Base-by-base conservation (phyloP, 2,113 vertebrate species). In the Salvelinus sp. region DNA sequence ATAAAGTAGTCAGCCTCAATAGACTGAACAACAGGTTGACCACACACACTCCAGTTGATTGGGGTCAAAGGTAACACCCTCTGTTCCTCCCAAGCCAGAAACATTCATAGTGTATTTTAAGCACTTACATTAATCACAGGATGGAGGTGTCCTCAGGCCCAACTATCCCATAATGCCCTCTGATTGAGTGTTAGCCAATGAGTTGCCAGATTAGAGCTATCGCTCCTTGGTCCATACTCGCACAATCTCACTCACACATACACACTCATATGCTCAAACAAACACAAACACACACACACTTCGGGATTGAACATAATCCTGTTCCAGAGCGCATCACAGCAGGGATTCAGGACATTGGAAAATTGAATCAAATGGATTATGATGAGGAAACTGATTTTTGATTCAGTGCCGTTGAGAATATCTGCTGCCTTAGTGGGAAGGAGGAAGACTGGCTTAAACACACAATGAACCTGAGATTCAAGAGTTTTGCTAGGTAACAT, bases 241-340 rank as follows among this genome's bases (percentile, higher is more conserved):
- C 48, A 72, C 25, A 30, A 54, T 38, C 72, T 16, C 60, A 77
- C 72, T 77, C 57, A 74, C 54, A 50, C 47, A 76, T 66, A 79
- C 73, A 65, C 75, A 77, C 70, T 20, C 50, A 72, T 25, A 72
- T 57, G n/a, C 72, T 14, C 38, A 73, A 57, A 23, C 33, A 57
- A 28, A 47, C 47, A 38, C 23, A 25, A 25, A 25, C 33, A 64
- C n/a, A 18, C 33, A 64, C n/a, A 18, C 60, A 64, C 20, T 81
- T 78, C 47, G 74, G 81, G 87, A 89, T 88, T 90, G 87, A 66
- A 67, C 78, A 74, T 91, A 90, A 91, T 92, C 90, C 86, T 80
- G 64, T 58, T 87, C 71, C 38, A 69, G 77, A 86, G 82, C 62
- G n/a, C 71, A 79, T 79, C 76, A 84, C 72, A 81, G 83, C 70